These are phyloP conservation scores for Elgaria multicarinata DNA, from an alignment of 2,113 vertebrate genomes.

Conservation along the genomic window DNA sequence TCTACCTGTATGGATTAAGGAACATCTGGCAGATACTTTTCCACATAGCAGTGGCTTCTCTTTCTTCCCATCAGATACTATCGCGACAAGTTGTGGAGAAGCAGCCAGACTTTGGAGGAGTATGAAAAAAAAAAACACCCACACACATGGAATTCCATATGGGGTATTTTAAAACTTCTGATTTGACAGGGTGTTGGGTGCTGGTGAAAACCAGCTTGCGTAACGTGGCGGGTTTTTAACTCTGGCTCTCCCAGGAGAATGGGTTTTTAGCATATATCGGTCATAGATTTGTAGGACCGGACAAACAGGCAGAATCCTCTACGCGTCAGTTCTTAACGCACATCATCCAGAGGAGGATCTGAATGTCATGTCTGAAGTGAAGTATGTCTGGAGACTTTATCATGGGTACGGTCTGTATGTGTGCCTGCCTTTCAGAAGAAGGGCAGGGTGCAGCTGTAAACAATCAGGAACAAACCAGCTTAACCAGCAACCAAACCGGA, in stretches of 20 bases:
- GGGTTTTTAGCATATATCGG: neutral
- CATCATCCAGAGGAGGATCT: neutral
- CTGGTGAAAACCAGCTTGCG: conserved; percentile 30
- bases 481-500: no score
- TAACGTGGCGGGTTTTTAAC: neutral
- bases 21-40: conserved; percentile 92
- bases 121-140: conserved; percentile 74
- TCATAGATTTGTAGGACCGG: neutral
- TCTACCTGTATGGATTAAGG: conserved; percentile 85
- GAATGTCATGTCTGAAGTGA: neutral
- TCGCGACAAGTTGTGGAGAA: conserved; percentile 85
- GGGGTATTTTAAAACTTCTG: conserved; percentile 30
- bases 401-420: fast-evolving
- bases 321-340: neutral
- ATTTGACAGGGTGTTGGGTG: neutral
- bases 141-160: neutral
- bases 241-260: neutral
- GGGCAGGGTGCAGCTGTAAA: neutral
- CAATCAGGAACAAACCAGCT: neutral
- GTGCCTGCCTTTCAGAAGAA: no score
- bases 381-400: neutral
- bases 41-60: conserved; percentile 86
- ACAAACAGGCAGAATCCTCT: neutral
- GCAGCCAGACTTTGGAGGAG: conserved; percentile 82
- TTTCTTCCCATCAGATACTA: conserved; percentile 87